Base-by-base conservation (phyloP, 2,113 vertebrate species). In the Sigmodon hispidus region DNA sequence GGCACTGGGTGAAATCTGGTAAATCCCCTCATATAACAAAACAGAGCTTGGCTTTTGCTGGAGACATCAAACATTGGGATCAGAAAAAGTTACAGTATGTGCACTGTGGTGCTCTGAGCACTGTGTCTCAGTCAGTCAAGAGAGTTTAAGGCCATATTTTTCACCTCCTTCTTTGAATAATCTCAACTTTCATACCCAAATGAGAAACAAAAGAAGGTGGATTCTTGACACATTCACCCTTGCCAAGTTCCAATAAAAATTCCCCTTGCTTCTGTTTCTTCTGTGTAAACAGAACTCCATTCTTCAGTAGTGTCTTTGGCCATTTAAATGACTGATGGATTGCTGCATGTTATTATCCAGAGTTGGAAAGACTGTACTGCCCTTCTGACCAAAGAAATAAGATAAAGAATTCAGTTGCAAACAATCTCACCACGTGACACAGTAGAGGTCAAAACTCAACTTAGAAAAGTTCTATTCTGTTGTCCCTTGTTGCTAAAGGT, bases 251-350 rank as follows among this genome's bases (percentile, higher is more conserved):
- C 80, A 94, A 24, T 93, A 87, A 73, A 21, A 36, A 43, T 80
- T 93, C 48, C 80, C 80, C 34, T 61, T 90, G 26, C 77, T 92
- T 89, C 43, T 81, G 15, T 73, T 55, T 24, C 1, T 6, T 29
- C 16, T 75, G 22, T 12, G 3, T 13, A 72, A 59, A 59, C 0
- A 3, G 55, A 79, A 34, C 26, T 91, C 81, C 8, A 55, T 87
- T 94, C 76, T 88, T 97, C 52, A 94, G 57, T 90, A 45, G 40
- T 55, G 45, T 80, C 63, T 84, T 75, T 84, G 70, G 70, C 52
- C 67, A 94, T 90, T 93, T 72, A 93, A 95, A 88, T 92, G 80
- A 94, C 45, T 34, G 73, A 95, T 90, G 88, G 40, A 19, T 67
- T 85, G 61, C 57, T 96, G 75, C 57, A 91, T 88, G 40, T 55